A percentile compares a stretch with the other conserved stretches of the same genome.
Conservation (phyloP, 64 coral and sea anemone species). For the Montipora sp. region DNA sequence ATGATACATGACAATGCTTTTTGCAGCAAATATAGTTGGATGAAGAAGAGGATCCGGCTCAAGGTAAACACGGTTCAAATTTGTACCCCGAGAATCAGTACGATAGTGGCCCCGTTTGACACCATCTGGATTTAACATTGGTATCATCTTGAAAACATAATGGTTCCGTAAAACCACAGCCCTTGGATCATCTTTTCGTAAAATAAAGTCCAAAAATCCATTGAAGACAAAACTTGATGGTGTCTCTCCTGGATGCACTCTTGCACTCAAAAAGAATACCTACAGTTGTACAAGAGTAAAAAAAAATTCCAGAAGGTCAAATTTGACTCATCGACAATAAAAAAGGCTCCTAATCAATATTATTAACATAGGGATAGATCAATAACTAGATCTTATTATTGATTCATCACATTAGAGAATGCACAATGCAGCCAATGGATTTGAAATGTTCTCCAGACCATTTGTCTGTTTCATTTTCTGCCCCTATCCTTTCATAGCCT, state of each 20-base stretch:
- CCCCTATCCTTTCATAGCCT: no score
- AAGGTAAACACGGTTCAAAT: conserved; percentile 93
- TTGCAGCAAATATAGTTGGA: conserved; percentile 89
- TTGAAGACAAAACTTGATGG: conserved; percentile 99
- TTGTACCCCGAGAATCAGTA: conserved; percentile 84
- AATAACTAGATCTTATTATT: no score
- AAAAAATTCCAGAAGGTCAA: background rate
- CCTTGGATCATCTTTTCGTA: conserved; percentile 80
- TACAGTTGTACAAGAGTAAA: conserved; percentile 26
- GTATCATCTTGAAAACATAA: conserved; percentile 94
- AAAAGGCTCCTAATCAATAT: no score
- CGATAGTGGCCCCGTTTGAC: conserved; percentile 97
- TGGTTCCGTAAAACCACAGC: conserved; percentile 69
- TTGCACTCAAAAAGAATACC: conserved; percentile 95
- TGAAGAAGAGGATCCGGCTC: conserved; percentile 82
- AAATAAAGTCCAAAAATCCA: conserved; percentile 96
- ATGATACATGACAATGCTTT: conserved; percentile 81
- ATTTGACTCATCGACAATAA: no score
- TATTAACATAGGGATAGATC: no score
- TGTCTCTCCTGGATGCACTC: conserved; percentile 98
- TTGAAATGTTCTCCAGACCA: no score
- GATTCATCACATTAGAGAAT: no score
- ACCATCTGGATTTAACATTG: conserved; percentile 97
- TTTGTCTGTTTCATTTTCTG: no score
- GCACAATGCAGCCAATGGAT: no score